Base-by-base conservation (phyloP, 1,140 invertebrate species). In the Sitophilus oryzae region DNA sequence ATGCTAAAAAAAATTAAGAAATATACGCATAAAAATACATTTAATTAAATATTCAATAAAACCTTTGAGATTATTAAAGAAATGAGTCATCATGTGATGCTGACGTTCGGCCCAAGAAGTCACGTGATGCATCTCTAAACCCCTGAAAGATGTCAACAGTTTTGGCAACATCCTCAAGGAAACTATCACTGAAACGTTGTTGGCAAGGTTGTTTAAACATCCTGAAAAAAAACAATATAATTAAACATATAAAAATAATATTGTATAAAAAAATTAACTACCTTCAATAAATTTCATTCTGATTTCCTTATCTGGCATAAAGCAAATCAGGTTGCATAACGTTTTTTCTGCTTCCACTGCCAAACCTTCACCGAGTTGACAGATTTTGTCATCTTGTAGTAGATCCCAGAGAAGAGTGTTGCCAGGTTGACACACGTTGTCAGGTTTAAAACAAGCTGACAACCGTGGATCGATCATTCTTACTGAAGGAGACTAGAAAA, bases 211-310 rank as follows among this genome's bases (percentile, higher is more conserved):
- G 60, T 93, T 85, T 21, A 96, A 75, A 66, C 92, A 96, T 0
- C 91, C 92, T 73, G 94, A 91, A 65, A 96, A 93, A 63, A 96
- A 96, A 47, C 5, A 15, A 20, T 40, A 40, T 15, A 40, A 14
- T 15, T 40, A 40, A 8, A 5, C 38, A 15, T n/a, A n/a, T n/a
- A n/a, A n/a, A n/a, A n/a, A n/a, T n/a, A n/a, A n/a, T n/a, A n/a
- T n/a, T n/a, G n/a, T n/a, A n/a, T n/a, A n/a, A n/a, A n/a, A n/a
- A n/a, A n/a, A n/a, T n/a, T n/a, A n/a, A n/a, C 5, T 42, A 56
- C 91, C 92, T 73, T 95, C 91, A 64, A 96, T 95, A 64, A 96
- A 96, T 75, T 94, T 94, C 68, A 92, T 91, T 23, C 89, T 78
- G 45, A 96, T 91, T 40, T 85, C 76, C 58, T 88, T 84, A 65